phyloP scores from a whole-genome alignment of 1,140 invertebrate genomes.

The Streblospio benedicti region DNA sequence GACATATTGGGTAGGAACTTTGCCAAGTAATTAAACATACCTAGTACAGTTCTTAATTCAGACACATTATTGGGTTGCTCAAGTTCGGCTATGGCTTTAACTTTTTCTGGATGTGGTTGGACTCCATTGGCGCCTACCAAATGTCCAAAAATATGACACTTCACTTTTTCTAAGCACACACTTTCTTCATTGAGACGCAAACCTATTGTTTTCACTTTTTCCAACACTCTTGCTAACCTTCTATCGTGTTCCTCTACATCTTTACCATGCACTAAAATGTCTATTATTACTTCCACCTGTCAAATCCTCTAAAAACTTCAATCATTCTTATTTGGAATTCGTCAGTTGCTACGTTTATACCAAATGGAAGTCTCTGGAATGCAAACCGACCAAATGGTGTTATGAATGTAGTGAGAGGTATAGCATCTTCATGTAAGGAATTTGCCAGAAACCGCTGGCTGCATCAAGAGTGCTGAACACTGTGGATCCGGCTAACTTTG shows the following conservation, averaged over 20 bases:
- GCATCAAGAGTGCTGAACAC: neutral
- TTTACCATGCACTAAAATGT: neutral
- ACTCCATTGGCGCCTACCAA: neutral
- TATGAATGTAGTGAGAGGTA: neutral
- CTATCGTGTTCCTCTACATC: neutral
- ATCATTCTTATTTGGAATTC: neutral
- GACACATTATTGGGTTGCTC: neutral
- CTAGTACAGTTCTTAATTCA: constrained; percentile 3
- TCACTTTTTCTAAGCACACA: neutral
- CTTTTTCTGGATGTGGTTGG: constrained; percentile 1
- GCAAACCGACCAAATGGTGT: neutral
- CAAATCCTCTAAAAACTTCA: neutral
- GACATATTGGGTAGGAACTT: constrained; percentile 1
- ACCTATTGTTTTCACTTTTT: neutral
- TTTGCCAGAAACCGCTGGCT: neutral
- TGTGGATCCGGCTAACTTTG: neutral
- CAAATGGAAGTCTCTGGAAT: neutral
- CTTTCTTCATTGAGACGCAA: neutral
- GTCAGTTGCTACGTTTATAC: neutral
- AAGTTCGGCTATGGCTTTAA: neutral
- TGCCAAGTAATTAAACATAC: constrained; percentile 14
- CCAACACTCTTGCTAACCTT: neutral
- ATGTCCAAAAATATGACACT: neutral
- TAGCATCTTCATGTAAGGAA: neutral
- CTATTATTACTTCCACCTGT: neutral